phyloP scores from a whole-genome alignment of 2,888 invertebrate species.

The Dione juno region DNA sequence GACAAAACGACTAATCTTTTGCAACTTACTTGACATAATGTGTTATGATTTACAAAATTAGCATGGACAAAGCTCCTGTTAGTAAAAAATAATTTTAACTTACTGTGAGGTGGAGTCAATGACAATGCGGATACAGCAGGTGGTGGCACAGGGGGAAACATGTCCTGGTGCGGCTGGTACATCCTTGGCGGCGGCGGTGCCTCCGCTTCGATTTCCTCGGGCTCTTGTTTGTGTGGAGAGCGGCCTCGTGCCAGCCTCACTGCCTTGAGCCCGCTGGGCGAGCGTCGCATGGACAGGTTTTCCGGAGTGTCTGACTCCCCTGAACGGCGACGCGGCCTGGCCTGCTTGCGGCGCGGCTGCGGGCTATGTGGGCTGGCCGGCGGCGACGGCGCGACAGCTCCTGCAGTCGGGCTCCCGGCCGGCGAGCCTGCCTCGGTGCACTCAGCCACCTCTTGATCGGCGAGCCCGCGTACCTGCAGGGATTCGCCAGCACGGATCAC shows the following conservation, averaged over 20 bases:
- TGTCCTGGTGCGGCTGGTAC: slow-evolving; percentile 84
- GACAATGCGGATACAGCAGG: slow-evolving; percentile 89
- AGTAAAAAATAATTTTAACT: slow-evolving; percentile 63
- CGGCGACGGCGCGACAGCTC: slow-evolving; percentile 71
- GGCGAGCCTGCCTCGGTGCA: slow-evolving; percentile 66
- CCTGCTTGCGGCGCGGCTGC: slow-evolving; percentile 93
- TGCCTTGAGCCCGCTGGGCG: slow-evolving; percentile 71
- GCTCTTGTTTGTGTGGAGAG: slow-evolving; percentile 72
- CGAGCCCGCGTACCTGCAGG: slow-evolving; percentile 91
- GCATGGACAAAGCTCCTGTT: neutral
- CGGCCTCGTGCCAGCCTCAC: slow-evolving; percentile 68
- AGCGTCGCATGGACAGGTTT: slow-evolving; percentile 85
- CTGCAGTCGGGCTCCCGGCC: slow-evolving; percentile 76
- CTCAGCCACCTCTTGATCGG: slow-evolving; percentile 85
- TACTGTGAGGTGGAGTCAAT: slow-evolving; percentile 92
- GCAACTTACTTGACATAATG: neutral
- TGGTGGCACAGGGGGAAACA: slow-evolving; percentile 87
- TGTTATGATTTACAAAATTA: neutral
- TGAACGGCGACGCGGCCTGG: slow-evolving; percentile 91
- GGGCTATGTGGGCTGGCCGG: slow-evolving; percentile 87
- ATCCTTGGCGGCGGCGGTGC: slow-evolving; percentile 83
- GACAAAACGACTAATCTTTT: slow-evolving; percentile 10
- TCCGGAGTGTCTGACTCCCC: slow-evolving; percentile 87
- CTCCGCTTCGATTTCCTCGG: slow-evolving; percentile 75
- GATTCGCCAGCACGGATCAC: slow-evolving; percentile 95